Base-by-base conservation (phyloP, 2,888 invertebrate genomes). In the Andrena camellia region DNA sequence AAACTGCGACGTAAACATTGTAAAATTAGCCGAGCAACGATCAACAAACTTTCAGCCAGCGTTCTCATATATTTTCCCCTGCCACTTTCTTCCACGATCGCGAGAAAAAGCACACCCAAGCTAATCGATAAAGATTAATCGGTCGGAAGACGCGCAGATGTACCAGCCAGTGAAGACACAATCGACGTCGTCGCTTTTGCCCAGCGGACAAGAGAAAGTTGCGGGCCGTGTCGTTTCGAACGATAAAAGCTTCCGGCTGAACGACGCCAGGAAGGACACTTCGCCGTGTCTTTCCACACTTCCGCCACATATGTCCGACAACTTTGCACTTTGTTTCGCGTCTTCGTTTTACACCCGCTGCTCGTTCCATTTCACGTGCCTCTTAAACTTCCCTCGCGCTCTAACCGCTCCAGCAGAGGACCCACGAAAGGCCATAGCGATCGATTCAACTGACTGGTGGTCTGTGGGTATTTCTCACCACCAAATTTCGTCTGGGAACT, bases 171-270 rank as follows among this genome's bases (percentile, higher is more conserved):
- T 33, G 69, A 78, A 83, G 76, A 81, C 70, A 83, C 78, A 81
- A 86, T 83, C 69, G 78, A 86, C 23, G 23, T 20, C 83, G 83
- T 72, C 59, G 83, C 78, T 76, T 71, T 42, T 81, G 48, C 54
- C 31, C 50, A 70, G 17, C 67, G 64, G 81, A 86, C 78, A 81
- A 86, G 87, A 86, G 84, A 86, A 86, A 86, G 83, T 85, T 86
- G 79, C 77, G 17, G 42, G 42, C 75, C 81, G 70, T 82, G 70
- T 82, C 78, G 83, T 88, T 84, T 79, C 66, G 75, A 82, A 78
- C 86, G 81, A 87, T 88, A 87, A 88, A 88, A 88, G 89, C 85
- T 87, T 87, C 83, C 88, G 86, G 74, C 63, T 67, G 76, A 81
- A 72, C 82, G 67, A 68, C 82, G 72, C 7, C 57, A 57, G 10